Percentiles rank a stretch among this genome's conserved stretches.
These are phyloP conservation scores for Toxotes chatareus DNA, from an alignment of 2,113 vertebrate genomes.

Conservation along the genomic window DNA sequence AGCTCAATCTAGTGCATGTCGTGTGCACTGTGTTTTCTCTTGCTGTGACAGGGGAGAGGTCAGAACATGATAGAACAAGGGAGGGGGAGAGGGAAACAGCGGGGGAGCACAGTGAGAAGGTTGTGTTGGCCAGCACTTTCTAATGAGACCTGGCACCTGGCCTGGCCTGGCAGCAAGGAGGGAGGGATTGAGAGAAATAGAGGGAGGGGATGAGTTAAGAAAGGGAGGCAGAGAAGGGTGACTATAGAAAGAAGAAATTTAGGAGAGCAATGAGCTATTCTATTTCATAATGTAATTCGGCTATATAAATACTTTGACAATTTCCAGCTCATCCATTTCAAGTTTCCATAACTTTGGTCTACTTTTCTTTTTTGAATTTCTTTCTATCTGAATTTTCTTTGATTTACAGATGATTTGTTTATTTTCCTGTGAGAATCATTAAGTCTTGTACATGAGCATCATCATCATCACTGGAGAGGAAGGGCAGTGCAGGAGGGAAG, in stretches of 20 bases:
- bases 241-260: not conserved
- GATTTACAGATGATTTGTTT: not conserved
- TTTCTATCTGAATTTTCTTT: not conserved
- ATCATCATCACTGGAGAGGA: constrained; percentile 15
- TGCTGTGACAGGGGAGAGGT: constrained; percentile 61
- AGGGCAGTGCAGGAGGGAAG: not conserved
- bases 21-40: constrained; percentile 15
- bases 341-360: constrained; percentile 28
- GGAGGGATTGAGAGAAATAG: not conserved
- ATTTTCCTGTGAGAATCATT: not conserved
- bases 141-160: constrained; percentile 74
- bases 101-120: constrained; percentile 40
- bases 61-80: constrained; percentile 41
- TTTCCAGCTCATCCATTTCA: not conserved
- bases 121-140: constrained; percentile 33
- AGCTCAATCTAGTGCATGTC: constrained; percentile 14
- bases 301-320: not conserved
- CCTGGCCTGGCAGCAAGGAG: constrained; percentile 32
- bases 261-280: not conserved
- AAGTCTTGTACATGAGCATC: constrained; percentile 5
- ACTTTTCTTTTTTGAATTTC: not conserved
- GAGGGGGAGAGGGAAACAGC: constrained; percentile 35
- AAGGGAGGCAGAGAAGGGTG: not conserved
- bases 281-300: not conserved
- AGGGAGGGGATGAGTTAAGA: constrained; percentile 5